These are phyloP conservation scores for Cairina moschata DNA, from an alignment of 2,113 vertebrate species.

Conservation along the genomic window DNA sequence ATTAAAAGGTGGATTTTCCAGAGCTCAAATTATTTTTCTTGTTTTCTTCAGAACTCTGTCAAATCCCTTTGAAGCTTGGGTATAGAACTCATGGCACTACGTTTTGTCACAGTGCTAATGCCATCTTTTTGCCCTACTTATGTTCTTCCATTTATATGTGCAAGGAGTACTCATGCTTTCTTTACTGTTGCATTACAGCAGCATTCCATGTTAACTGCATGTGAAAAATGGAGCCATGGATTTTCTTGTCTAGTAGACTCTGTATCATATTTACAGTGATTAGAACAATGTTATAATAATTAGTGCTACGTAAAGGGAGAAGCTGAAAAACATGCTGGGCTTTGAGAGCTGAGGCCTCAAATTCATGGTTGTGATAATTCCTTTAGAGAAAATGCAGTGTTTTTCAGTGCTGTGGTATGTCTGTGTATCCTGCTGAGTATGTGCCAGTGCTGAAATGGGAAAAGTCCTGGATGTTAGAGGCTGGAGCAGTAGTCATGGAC, in stretches of 20 bases:
- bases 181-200: background rate
- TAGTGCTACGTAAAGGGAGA: background rate
- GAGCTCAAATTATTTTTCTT: background rate
- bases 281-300: background rate
- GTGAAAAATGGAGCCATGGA: background rate
- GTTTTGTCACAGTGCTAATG: background rate
- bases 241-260: background rate
- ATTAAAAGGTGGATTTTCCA: background rate
- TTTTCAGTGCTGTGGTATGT: no score
- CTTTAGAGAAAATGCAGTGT: background rate
- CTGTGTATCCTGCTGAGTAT: background rate
- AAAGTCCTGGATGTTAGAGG: background rate
- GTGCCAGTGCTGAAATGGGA: background rate
- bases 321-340: background rate
- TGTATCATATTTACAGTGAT: background rate
- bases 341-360: background rate
- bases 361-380: background rate
- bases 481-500: background rate
- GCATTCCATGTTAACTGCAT: background rate
- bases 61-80: background rate
- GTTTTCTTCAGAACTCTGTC: background rate
- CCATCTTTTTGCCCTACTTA: background rate
- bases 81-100: background rate
- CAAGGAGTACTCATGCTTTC: background rate
- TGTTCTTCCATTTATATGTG: background rate